Percentiles rank a stretch among this genome's conserved stretches.
These are phyloP conservation scores for Rostratula benghalensis DNA, from an alignment of 2,113 vertebrate genomes.

Conservation along the genomic window DNA sequence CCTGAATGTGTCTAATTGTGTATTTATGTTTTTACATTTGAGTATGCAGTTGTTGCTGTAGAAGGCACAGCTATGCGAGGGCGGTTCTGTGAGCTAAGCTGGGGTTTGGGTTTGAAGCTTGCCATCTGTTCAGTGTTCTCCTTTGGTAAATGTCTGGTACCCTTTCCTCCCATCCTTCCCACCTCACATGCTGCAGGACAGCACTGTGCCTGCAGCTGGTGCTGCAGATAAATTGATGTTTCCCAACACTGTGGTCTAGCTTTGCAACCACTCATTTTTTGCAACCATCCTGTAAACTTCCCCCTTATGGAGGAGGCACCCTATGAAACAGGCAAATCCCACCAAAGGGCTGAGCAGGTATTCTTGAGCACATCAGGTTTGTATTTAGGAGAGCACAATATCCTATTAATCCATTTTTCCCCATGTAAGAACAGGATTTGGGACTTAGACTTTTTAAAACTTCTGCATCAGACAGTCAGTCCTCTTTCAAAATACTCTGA, in stretches of 20 bases:
- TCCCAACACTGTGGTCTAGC: neutral
- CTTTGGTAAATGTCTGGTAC: neutral
- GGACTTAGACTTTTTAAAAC: neutral
- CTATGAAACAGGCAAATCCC: neutral
- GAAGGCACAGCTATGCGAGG: fast-evolving
- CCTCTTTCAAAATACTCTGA: neutral
- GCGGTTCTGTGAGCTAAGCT: neutral
- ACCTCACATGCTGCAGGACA: neutral
- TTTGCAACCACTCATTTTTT: neutral
- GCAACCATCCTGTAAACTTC: neutral
- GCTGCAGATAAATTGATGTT: neutral
- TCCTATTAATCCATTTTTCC: neutral
- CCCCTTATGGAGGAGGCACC: neutral
- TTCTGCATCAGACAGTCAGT: neutral
- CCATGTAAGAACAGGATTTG: neutral
- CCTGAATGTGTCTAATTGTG: neutral
- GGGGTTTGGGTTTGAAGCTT: neutral
- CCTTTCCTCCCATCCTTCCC: neutral
- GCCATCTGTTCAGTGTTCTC: fast-evolving
- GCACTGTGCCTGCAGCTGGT: fast-evolving
- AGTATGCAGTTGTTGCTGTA: neutral
- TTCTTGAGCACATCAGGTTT: neutral
- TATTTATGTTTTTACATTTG: neutral
- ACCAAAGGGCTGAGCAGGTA: neutral
- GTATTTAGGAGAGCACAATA: neutral